Conservation (phyloP, 2,797 vertebrate genomes). For the Rhabdomys pumilio region DNA sequence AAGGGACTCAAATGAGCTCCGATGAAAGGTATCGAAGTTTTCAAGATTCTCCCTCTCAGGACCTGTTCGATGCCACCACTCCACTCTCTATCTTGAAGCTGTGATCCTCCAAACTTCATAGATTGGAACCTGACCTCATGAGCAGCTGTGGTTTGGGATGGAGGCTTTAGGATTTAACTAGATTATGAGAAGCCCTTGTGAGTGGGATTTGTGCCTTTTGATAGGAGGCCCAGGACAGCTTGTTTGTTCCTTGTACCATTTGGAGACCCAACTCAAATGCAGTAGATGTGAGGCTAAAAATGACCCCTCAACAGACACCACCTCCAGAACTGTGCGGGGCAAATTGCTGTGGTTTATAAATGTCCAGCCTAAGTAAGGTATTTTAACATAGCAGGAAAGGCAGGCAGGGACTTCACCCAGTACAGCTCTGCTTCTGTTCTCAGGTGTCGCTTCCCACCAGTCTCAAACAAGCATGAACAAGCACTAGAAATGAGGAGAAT, state of each 20-base stretch:
- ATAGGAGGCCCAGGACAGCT: neutral
- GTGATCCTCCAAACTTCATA: neutral
- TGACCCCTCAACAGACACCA: neutral
- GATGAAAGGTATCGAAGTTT: neutral
- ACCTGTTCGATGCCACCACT: neutral
- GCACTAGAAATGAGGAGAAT: neutral
- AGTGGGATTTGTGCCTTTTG: neutral
- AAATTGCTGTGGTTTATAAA: neutral
- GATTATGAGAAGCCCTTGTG: neutral
- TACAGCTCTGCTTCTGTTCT: neutral
- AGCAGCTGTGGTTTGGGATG: neutral
- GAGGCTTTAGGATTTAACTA: neutral
- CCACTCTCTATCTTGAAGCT: neutral
- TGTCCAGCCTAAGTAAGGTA: neutral
- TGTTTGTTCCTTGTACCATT: neutral
- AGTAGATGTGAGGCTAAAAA: neutral
- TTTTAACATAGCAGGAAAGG: neutral
- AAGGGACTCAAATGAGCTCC: conserved; percentile 30
- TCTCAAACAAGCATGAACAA: neutral
- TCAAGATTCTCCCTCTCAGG: conserved; percentile 13
- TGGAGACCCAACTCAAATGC: neutral
- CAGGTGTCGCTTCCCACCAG: neutral
- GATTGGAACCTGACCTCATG: neutral
- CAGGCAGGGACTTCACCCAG: neutral
- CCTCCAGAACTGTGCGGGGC: neutral